Evolutionary conservation across 2,113 vertebrate species (phyloP).

Genomic region (Oreochromis aureus): DNA sequence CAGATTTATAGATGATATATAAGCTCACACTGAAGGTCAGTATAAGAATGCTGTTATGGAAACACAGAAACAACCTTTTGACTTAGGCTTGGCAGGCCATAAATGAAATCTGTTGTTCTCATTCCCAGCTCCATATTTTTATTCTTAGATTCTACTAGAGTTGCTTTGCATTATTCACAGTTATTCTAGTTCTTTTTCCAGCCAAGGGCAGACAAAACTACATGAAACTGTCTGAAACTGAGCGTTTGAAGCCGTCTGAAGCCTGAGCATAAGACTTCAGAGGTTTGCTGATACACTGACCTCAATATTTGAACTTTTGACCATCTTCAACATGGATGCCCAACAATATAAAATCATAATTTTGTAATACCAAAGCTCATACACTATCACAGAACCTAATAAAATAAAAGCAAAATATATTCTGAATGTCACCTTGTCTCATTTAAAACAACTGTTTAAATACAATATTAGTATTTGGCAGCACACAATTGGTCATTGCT

Average conservation of each 20-base stretch:
- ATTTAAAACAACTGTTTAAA: background rate
- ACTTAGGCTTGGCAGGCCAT: background rate
- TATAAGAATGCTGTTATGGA: background rate
- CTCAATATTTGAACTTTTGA: background rate
- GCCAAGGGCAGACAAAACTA: background rate
- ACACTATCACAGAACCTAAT: background rate
- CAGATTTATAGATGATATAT: background rate
- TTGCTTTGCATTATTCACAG: background rate
- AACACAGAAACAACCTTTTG: background rate
- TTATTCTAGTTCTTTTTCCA: background rate
- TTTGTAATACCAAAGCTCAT: background rate
- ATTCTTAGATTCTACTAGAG: background rate
- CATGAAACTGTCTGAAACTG: background rate
- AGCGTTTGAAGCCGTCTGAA: background rate
- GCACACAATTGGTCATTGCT: background rate
- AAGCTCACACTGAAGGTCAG: background rate
- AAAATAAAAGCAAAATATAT: background rate
- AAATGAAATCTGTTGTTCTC: background rate
- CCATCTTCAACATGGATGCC: background rate
- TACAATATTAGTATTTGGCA: background rate
- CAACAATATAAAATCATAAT: background rate
- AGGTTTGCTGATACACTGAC: background rate
- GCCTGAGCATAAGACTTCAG: background rate
- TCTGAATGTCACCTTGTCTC: background rate
- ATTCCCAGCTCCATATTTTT: background rate